Evolutionary conservation across 2,888 invertebrate genomes (phyloP), one percentile per base, ranked within the genome.

Genomic region (Patella depressa): DNA sequence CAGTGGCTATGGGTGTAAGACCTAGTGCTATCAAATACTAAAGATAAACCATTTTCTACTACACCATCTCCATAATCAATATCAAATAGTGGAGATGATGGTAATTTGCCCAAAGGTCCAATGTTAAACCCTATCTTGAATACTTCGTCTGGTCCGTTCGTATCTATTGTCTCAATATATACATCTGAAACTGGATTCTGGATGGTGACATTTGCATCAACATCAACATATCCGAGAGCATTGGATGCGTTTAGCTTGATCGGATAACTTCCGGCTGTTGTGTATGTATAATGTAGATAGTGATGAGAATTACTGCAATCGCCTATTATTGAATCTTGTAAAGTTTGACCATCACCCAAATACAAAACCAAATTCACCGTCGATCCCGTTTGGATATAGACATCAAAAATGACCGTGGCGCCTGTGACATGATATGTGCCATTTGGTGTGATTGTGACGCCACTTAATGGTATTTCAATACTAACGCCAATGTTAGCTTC

Each of bases 41-140:
- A 53, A 17, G 57, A 19, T 2, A 71, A 15, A 19, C 29, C 19
- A 17, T 70, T 53, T 45, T 74, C 17, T 3, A 29, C 9, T 34
- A 45, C 53, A 53, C 74, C 75, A 75, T 81, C 78, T 72, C 78
- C 81, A 72, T 76, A 81, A 71, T 73, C 57, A 53, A 81, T 70
- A 29, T 74, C 65, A 59, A 70, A 53, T 2, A 76, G 15, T 24
- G 79, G 78, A 73, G 74, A 73, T 24, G 77, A 76, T n/a, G 81
- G 78, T 17, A 69, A 45, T 14, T 53, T 34, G 17, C 53, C 45
- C 15, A 19, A 12, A 53, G 54, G 34, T n/a, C 45, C 53, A 45
- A 77, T 57, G 17, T n/a, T n/a, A 19, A 79, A 74, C 17, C 53
- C 76, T 3, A 81, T 73, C n/a, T 76, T 54, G 15, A 77, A 53